Base-by-base conservation (phyloP, 2,113 vertebrate genomes). In the Maccullochella peelii region DNA sequence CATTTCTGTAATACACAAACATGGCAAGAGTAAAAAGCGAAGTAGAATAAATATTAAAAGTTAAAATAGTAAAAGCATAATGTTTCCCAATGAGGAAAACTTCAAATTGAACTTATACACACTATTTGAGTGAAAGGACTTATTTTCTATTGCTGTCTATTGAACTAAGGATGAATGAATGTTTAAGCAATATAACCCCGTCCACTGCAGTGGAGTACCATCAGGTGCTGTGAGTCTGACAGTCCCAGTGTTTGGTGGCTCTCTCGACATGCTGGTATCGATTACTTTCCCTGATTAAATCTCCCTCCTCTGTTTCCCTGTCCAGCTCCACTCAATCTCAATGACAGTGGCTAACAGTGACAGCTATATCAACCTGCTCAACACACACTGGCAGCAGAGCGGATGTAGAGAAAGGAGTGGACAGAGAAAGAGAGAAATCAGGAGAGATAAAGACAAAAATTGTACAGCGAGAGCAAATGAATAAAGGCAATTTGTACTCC, bases 201-300 rank as follows among this genome's bases (percentile, higher is more conserved):
- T 79, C 21, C 52, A 27, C 82, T 77, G 74, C n/a, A 27, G 40
- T 59, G 71, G 40, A 84, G 79, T 77, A 42, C 84, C 86, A 86
- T 93, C 84, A 77, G 84, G 58, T 77, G 79, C 85, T 79, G 77
- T 59, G 79, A 86, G 82, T 79, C 85, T 88, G 83, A 86, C 84
- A 82, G 82, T 88, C 77, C 62, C 72, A 73, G 76, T 73, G 85
- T 86, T 92, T 65, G 86, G 86, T 82, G 75, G 71, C 86, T 88
- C 89, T 36, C 76, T 90, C 55, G 61, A 80, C 90, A 88, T 59
- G 83, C 62, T 77, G 80, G 61, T 84, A 95, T 94, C 83, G 91
- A 94, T 94, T 85, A 80, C 80, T 77, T 86, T 77, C 69, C 76
- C 83, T 90, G 88, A 90, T 93, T 93, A 84, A 92, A 93, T 94